phyloP scores from a whole-genome alignment of 1,140 invertebrate genomes.

The Arctopsyche grandis region DNA sequence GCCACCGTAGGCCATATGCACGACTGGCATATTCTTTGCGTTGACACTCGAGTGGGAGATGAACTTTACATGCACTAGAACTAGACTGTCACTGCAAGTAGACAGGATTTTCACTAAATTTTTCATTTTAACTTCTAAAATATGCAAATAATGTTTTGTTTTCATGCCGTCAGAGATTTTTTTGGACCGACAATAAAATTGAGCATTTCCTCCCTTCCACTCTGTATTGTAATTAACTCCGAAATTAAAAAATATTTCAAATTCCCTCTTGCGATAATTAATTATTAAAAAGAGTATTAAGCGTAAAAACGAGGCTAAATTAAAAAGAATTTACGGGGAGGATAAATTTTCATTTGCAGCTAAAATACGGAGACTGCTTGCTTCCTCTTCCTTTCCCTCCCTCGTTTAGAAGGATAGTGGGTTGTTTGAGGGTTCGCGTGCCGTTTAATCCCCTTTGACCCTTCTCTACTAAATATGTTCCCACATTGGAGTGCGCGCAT shows the following conservation, averaged over 20 bases:
- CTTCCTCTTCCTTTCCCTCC: neutral
- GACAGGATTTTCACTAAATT: neutral
- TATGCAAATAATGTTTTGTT: neutral
- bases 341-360: slow-evolving; percentile 21
- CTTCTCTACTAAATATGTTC: neutral
- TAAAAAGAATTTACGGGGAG: neutral
- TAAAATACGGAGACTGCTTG: slow-evolving; percentile 9
- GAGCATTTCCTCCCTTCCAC: neutral
- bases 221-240: neutral
- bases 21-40: neutral
- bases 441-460: slow-evolving; percentile 12
- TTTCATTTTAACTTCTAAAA: neutral
- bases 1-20: neutral
- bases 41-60: slow-evolving; percentile 1
- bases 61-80: neutral
- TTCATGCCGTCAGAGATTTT: too few relatives aligned
- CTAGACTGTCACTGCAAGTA: neutral
- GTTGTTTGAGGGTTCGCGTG: neutral
- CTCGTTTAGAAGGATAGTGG: neutral
- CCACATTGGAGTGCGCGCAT: neutral
- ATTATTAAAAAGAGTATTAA: slow-evolving; percentile 13
- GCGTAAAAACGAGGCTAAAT: neutral
- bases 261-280: slow-evolving; percentile 18
- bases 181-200: too few relatives aligned
- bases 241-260: slow-evolving; percentile 18